Base-by-base conservation (phyloP, 30 jellyfish, hydroid and myxozoan genomes). In the Morbakka virulenta region DNA sequence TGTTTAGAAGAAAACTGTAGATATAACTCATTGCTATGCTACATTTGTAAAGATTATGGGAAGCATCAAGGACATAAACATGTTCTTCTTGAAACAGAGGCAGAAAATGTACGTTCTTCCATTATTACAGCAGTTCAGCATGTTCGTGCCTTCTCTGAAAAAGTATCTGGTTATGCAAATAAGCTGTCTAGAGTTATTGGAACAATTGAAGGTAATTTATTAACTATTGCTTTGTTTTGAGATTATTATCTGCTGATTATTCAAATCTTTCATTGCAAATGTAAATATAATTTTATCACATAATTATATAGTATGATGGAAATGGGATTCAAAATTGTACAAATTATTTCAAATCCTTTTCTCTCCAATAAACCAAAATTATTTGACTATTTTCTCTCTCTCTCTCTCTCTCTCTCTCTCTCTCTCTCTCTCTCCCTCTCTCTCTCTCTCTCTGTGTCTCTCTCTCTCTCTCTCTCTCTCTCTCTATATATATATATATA, bases 31-130 rank as follows among this genome's bases (percentile, higher is more conserved):
- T 80, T 92, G 76, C 74, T 92, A 95, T 92, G 98, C 51, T 92
- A 92, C 82, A 84, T 85, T 36, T 92, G 98, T 72, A 92, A 92
- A 71, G 98, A 92, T 51, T 92, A 92, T 70, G 98, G 98, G 6
- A 71, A 50, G 2, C 98, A 92, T 50, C 95, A 92, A 35, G 98
- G 98, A 28, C 98, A 92, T 33, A 92, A 85, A 48, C 98, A 92
- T 75, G 93, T 89, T 13, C 76, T 92, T 32, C 67, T 92, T 52
- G 98, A 79, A 65, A 30, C 73, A 11, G 98, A 92, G 61, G 98
- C 98, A 17, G 98, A 92, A 21, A 53, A 84, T 3, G 95, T 92
- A 28, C 52, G 98, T 14, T 47, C 87, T 33, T 92, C 96, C 28
- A 80, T 92, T n/a, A 62, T 24, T 20, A 82, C 77, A 67, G 98